phyloP scores from a whole-genome alignment of 2,797 vertebrate genomes.

The Hippoglossus hippoglossus region DNA sequence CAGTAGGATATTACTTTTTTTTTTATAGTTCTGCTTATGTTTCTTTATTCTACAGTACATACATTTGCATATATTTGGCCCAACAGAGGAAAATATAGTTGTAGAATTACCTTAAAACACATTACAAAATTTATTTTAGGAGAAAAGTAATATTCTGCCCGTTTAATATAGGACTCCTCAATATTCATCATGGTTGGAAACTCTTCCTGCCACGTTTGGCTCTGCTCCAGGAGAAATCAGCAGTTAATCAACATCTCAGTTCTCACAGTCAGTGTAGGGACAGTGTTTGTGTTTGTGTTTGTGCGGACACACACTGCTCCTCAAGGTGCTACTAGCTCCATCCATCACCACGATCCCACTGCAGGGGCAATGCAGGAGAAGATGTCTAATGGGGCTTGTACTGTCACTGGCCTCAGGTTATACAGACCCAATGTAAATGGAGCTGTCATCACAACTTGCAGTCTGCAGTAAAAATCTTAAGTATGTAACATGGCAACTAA shows the following conservation, averaged over 20 bases:
- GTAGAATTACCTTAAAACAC: too few species aligned
- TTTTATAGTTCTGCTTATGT: neutral
- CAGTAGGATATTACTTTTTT: neutral
- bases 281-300: slow-evolving; percentile 11
- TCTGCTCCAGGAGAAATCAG: slow-evolving; percentile 43
- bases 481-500: neutral
- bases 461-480: neutral
- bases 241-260: neutral
- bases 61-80: too few species aligned
- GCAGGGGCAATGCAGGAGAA: neutral
- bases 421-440: neutral
- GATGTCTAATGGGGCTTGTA: neutral
- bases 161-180: slow-evolving; percentile 17
- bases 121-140: too few species aligned
- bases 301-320: slow-evolving; percentile 22
- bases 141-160: too few species aligned
- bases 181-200: slow-evolving; percentile 20
- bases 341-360: neutral
- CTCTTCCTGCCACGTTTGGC: slow-evolving; percentile 21
- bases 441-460: slow-evolving; percentile 4
- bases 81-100: too few species aligned
- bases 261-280: slow-evolving; percentile 24
- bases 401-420: neutral
- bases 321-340: neutral
- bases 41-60: neutral